These are phyloP conservation scores for Folsomia manolachei DNA, from an alignment of 2,888 invertebrate species.

Conservation along the genomic window DNA sequence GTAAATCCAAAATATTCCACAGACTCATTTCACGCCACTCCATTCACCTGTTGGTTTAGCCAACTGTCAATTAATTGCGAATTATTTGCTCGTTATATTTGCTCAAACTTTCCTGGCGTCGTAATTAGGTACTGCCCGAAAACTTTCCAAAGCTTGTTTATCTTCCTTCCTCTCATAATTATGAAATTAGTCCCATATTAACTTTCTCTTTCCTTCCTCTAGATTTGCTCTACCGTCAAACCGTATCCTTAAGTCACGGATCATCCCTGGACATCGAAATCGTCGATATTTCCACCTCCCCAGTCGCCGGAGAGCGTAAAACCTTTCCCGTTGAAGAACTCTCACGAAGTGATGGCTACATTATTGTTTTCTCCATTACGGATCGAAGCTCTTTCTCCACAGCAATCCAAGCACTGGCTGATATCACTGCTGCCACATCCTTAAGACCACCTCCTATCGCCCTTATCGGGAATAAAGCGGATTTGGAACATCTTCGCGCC, in stretches of 20 bases:
- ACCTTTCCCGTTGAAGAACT: slow-evolving; percentile 62
- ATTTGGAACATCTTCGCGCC: slow-evolving; percentile 73
- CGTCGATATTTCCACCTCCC: slow-evolving; percentile 72
- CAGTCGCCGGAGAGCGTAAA: slow-evolving; percentile 54
- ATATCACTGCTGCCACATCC: slow-evolving; percentile 54
- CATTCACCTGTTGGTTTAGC: too few species aligned
- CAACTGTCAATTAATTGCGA: too few species aligned
- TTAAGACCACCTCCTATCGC: slow-evolving; percentile 58
- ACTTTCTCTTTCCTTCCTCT: too few species aligned
- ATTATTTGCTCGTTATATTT: too few species aligned
- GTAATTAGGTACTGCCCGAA: too few species aligned
- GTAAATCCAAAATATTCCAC: too few species aligned
- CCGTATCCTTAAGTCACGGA: slow-evolving; percentile 66
- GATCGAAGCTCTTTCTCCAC: slow-evolving; percentile 69
- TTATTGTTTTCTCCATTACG: slow-evolving; percentile 74
- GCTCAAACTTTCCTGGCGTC: too few species aligned
- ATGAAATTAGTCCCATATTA: too few species aligned
- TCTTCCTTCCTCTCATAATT: too few species aligned
- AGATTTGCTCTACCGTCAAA: slow-evolving; percentile 75
- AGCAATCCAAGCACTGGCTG: slow-evolving; percentile 64
- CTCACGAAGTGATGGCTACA: slow-evolving; percentile 75
- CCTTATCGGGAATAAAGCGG: slow-evolving; percentile 74
- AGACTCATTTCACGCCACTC: too few species aligned
- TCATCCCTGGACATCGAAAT: slow-evolving; percentile 72
- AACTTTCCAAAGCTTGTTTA: too few species aligned